Evolutionary conservation across 2,113 vertebrate genomes (phyloP), one percentile per base, ranked within the genome.

Genomic region (Chlamydotis undulata): DNA sequence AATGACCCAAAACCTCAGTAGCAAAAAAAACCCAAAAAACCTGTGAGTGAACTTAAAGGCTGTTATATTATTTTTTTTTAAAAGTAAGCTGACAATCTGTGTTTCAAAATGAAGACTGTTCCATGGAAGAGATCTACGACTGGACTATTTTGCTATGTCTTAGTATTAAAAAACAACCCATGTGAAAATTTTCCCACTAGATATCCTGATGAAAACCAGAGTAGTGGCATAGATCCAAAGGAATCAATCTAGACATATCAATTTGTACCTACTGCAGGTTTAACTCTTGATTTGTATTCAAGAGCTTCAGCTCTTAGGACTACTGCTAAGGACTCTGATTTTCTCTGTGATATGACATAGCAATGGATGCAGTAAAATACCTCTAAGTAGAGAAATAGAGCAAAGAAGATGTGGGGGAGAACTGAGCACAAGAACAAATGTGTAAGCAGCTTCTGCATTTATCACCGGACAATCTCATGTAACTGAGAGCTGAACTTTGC

Each of bases 181-280:
- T 81, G 41, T 70, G 35, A 90, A 90, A 74, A 12, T 60, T 67
- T 96, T 86, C 35, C 26, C 6, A 7, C 75, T 92, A 81, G 63
- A 83, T 90, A 70, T 74, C 31, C 68, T 92, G 88, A 93, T 28
- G 79, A 78, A 95, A 96, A 75, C 71, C 96, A 93, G 91, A 94
- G 50, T 56, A 83, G 49, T 96, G 92, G 73, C 83, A 57, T 43
- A 78, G 60, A 49, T 86, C 68, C 83, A 93, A 83, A 83, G 53
- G 83, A 93, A 92, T 92, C 68, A 95, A 73, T 93, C 80, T 76
- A 75, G 76, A 87, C 87, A 64, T 41, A 92, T 81, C 65, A 89
- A 17, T 93, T 95, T 84, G 31, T 92, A 93, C 94, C 93, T 89
- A 89, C 90, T 90, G 35, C 33, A 75, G 86, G 76, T 83, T 92